phyloP scores from a whole-genome alignment of 2,797 vertebrate species.

The Jordanella pulchra region DNA sequence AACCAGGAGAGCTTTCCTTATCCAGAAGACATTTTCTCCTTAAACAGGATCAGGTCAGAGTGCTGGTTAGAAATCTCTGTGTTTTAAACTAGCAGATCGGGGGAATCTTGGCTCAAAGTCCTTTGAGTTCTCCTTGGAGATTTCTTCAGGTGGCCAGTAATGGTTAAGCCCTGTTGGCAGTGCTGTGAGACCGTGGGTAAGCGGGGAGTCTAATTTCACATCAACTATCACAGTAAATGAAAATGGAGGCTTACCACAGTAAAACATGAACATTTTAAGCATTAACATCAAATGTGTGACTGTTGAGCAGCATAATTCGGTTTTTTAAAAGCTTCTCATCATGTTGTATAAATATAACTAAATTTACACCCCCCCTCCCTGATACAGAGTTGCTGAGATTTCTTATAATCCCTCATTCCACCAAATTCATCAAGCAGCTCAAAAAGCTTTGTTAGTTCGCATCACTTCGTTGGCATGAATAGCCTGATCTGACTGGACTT shows the following conservation, averaged over 20 bases:
- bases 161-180: neutral
- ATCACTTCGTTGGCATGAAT: slow-evolving; percentile 12
- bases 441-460: slow-evolving; percentile 21
- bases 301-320: too few species aligned
- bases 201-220: neutral
- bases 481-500: slow-evolving; percentile 51
- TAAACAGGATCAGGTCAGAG: neutral
- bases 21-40: neutral
- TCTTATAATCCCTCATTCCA: slow-evolving; percentile 36
- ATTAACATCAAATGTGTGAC: too few species aligned
- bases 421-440: slow-evolving; percentile 11
- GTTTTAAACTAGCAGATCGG: neutral
- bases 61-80: neutral
- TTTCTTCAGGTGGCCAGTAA: too few species aligned
- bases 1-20: too few species aligned
- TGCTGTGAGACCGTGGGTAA: neutral
- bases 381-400: neutral
- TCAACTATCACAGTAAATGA: neutral
- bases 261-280: too few species aligned
- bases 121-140: too few species aligned
- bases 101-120: neutral
- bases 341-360: neutral
- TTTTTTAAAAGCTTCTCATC: neutral
- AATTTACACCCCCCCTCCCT: neutral
- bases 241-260: neutral